Evolutionary conservation across 2,888 invertebrate genomes (phyloP).

Genomic region (Scaptomyza parva): DNA sequence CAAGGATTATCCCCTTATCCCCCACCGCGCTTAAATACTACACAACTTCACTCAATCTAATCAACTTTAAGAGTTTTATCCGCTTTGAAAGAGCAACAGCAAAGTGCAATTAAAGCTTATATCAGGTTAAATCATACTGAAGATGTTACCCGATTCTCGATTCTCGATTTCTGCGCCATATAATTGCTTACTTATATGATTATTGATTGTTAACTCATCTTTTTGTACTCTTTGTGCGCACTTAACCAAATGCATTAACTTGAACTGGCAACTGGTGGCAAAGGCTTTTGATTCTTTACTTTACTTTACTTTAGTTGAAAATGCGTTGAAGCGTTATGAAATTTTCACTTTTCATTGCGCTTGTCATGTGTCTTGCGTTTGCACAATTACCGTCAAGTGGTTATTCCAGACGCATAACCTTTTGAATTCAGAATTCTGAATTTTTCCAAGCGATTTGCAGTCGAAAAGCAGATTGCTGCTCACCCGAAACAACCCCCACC

Average conservation of each 20-base stretch:
- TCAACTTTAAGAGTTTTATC: constrained; percentile 24
- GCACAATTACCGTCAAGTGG: constrained; percentile 51
- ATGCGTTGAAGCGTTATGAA: constrained; percentile 42
- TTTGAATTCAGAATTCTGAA: constrained; percentile 15
- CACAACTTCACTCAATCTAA: constrained; percentile 14
- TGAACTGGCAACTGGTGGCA: neutral
- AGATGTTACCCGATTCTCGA: too few relatives aligned
- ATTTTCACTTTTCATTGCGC: constrained; percentile 9
- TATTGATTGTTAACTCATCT: neutral
- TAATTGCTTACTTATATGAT: too few relatives aligned
- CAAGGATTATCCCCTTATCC: neutral
- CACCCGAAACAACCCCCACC: neutral
- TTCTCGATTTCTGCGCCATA: too few relatives aligned
- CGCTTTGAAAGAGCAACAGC: too few relatives aligned
- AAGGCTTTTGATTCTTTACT: neutral
- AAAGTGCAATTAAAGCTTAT: too few relatives aligned
- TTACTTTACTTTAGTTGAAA: constrained; percentile 20
- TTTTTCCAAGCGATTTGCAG: constrained; percentile 56
- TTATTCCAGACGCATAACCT: constrained; percentile 52
- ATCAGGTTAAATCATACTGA: neutral
- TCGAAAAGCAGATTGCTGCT: constrained; percentile 2
- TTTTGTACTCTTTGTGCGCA: neutral
- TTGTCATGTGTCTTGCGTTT: constrained; percentile 13
- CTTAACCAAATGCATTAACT: neutral
- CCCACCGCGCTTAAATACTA: constrained; percentile 1